phyloP scores from a whole-genome alignment of 2,888 invertebrate genomes.

The Cantharis lateralis region DNA sequence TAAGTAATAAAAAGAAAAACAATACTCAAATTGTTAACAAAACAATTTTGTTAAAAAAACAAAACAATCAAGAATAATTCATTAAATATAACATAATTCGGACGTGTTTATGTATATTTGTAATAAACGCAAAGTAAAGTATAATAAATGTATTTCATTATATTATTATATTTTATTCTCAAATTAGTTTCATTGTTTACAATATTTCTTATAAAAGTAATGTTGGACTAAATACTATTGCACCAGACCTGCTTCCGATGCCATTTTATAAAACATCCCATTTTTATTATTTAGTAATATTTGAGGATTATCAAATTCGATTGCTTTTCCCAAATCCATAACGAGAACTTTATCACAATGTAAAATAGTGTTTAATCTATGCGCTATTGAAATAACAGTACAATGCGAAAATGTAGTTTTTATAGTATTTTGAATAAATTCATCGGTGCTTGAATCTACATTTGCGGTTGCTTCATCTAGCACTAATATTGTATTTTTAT shows the following conservation, averaged over 20 bases:
- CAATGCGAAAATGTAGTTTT: slow-evolving; percentile 71
- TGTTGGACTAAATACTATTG: background rate
- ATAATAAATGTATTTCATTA: too few relatives aligned
- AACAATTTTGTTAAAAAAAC: too few relatives aligned
- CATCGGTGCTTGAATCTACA: slow-evolving; percentile 76
- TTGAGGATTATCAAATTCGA: slow-evolving; percentile 77
- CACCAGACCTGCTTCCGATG: slow-evolving; percentile 62
- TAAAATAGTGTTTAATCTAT: slow-evolving; percentile 81
- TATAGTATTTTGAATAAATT: slow-evolving; percentile 75
- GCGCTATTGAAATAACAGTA: slow-evolving; percentile 81
- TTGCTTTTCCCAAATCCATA: slow-evolving; percentile 73
- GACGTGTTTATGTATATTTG: too few relatives aligned
- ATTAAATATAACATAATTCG: too few relatives aligned
- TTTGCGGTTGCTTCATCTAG: slow-evolving; percentile 77
- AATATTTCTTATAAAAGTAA: background rate
- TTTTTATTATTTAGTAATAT: slow-evolving; percentile 63
- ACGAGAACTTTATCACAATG: slow-evolving; percentile 80
- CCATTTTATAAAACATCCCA: slow-evolving; percentile 68
- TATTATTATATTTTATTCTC: too few relatives aligned
- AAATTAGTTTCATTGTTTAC: too few relatives aligned
- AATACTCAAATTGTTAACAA: too few relatives aligned
- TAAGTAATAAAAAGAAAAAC: too few relatives aligned
- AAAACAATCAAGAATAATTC: too few relatives aligned
- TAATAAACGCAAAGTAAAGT: too few relatives aligned
- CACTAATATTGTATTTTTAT: slow-evolving; percentile 52